Evolutionary conservation across 2,113 vertebrate genomes (phyloP).

Genomic region (Datnioides undecimradiatus): DNA sequence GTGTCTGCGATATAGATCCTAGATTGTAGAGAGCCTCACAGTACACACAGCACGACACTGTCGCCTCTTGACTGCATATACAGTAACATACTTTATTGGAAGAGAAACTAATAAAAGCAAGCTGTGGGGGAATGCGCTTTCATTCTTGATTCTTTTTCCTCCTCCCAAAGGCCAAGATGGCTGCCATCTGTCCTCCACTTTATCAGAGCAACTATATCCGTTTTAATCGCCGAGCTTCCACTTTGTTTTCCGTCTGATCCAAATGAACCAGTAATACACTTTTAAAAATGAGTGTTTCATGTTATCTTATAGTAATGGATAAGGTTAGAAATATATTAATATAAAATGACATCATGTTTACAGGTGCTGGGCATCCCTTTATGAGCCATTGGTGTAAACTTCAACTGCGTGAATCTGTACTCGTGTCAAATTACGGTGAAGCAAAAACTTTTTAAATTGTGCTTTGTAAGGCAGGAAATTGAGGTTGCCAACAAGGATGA

Average conservation of each 20-base stretch:
- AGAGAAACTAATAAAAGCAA: constrained; percentile 77
- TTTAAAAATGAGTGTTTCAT: not conserved
- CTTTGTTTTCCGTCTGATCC: constrained; percentile 20
- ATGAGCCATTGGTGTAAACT: not conserved
- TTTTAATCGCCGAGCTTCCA: constrained; percentile 25
- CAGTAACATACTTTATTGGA: constrained; percentile 71
- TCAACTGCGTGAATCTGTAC: not conserved
- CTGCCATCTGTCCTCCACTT: constrained; percentile 57
- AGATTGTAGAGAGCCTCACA: constrained; percentile 25
- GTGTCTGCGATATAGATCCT: constrained; percentile 53
- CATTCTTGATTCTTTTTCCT: constrained; percentile 64
- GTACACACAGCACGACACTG: constrained; percentile 48
- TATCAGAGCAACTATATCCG: constrained; percentile 42
- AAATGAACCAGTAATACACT: not conserved
- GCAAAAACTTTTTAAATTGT: not conserved
- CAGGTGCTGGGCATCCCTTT: not conserved
- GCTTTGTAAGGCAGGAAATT: constrained; percentile 19
- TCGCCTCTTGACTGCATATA: constrained; percentile 60
- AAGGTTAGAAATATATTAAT: too few species aligned
- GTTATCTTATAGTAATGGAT: not conserved
- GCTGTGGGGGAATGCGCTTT: constrained; percentile 68
- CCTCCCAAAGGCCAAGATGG: constrained; percentile 64
- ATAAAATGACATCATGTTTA: not conserved
- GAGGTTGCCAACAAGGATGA: constrained; percentile 18
- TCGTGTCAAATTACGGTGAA: not conserved